These are phyloP conservation scores for Pelodytes ibericus DNA, from an alignment of 2,797 vertebrate genomes.

Conservation along the genomic window DNA sequence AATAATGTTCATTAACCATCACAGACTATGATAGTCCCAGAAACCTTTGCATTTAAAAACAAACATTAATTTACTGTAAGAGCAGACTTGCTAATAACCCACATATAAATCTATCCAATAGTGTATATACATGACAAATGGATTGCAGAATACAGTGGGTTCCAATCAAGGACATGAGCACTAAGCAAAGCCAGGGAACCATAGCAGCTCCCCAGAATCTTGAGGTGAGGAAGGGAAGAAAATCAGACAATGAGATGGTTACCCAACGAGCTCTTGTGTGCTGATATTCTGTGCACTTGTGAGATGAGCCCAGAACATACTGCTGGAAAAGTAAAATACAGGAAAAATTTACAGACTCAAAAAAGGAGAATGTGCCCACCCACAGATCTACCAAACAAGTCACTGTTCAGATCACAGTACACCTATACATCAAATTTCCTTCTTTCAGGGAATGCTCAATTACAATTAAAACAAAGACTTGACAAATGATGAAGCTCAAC, in stretches of 20 bases:
- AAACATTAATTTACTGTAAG: neutral
- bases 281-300: slow-evolving; percentile 55
- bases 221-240: neutral
- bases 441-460: no score
- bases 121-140: neutral
- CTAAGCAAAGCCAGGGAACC: slow-evolving; percentile 12
- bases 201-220: slow-evolving; percentile 47
- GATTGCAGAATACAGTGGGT: neutral
- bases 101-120: neutral
- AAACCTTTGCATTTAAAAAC: neutral
- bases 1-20: neutral
- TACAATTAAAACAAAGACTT: no score
- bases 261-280: slow-evolving; percentile 57
- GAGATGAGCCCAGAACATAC: slow-evolving; percentile 43
- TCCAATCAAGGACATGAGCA: neutral
- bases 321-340: slow-evolving; percentile 51
- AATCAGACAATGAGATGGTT: slow-evolving; percentile 38
- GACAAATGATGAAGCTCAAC: no score
- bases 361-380: neutral
- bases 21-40: neutral
- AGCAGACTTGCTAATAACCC: no score
- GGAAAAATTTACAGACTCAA: slow-evolving; percentile 51
- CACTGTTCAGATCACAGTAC: neutral
- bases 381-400: neutral
- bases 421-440: no score